Evolutionary conservation across 2,797 vertebrate genomes (phyloP).

Genomic region (Lepidocolaptes lacrymiger): DNA sequence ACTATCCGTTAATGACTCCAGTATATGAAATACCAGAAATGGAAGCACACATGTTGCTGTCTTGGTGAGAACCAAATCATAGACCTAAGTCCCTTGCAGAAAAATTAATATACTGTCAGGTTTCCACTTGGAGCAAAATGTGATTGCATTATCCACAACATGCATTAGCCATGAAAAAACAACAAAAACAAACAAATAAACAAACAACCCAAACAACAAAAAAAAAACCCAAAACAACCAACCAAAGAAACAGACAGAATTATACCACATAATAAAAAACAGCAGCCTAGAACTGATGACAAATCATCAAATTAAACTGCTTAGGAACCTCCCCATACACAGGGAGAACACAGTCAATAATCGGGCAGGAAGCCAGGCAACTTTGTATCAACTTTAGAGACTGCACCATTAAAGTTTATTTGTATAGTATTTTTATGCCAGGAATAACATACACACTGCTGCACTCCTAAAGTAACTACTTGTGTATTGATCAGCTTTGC

Average conservation of each 20-base stretch:
- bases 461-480: neutral
- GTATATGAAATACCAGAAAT: neutral
- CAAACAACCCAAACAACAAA: too few species aligned
- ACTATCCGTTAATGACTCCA: neutral
- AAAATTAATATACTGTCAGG: neutral
- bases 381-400: neutral
- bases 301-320: neutral
- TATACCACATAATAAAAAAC: neutral
- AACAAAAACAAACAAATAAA: too few species aligned
- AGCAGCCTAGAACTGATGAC: neutral
- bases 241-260: neutral
- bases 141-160: neutral
- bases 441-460: neutral
- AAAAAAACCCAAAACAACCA: neutral
- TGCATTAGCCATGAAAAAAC: neutral
- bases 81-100: neutral
- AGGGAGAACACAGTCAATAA: neutral
- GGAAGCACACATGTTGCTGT: rapidly evolving
- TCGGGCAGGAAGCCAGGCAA: neutral
- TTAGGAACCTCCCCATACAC: neutral
- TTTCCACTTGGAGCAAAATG: neutral
- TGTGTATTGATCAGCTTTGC: neutral
- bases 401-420: neutral
- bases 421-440: neutral
- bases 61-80: neutral